Percentiles rank a stretch among this genome's conserved stretches.
phyloP scores from a whole-genome alignment of 2,113 vertebrate genomes.

The Corythornis vintsioides region DNA sequence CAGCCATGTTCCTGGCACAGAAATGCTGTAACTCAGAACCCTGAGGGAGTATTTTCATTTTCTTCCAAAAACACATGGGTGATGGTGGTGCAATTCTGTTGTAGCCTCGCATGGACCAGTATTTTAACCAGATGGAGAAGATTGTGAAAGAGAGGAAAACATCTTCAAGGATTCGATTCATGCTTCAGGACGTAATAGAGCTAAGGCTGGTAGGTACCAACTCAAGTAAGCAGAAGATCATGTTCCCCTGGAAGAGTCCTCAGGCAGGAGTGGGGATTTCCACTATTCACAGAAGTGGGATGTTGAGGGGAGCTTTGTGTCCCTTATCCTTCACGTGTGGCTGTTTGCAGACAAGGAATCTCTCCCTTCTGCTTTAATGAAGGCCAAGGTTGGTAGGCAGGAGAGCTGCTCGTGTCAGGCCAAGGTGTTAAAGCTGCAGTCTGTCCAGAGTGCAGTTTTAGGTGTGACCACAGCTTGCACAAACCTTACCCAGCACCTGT shows the following conservation, averaged over 20 bases:
- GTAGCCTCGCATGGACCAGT: slow-evolving; percentile 98
- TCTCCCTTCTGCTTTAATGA: fast-evolving
- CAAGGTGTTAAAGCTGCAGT: not conserved
- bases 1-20: not conserved
- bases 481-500: not conserved
- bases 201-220: slow-evolving; percentile 87
- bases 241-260: not conserved
- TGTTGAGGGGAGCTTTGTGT: not conserved
- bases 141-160: slow-evolving; percentile 98
- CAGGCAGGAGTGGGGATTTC: not conserved
- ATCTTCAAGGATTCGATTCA: slow-evolving; percentile 95
- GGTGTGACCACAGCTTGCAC: not conserved
- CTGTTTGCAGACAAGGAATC: not conserved
- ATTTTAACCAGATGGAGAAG: slow-evolving; percentile 99
- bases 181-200: slow-evolving; percentile 96
- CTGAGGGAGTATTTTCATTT: not conserved
- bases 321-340: not conserved
- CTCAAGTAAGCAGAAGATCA: not conserved
- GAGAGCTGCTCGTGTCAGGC: not conserved
- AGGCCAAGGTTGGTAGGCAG: not conserved
- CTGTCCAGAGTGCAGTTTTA: fast-evolving
- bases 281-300: fast-evolving
- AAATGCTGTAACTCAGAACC: not conserved
- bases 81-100: not conserved
- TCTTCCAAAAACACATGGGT: not conserved